Evolutionary conservation across 2,888 invertebrate genomes (phyloP), one percentile per base, ranked within the genome.

Genomic region (Rosalia funebris): DNA sequence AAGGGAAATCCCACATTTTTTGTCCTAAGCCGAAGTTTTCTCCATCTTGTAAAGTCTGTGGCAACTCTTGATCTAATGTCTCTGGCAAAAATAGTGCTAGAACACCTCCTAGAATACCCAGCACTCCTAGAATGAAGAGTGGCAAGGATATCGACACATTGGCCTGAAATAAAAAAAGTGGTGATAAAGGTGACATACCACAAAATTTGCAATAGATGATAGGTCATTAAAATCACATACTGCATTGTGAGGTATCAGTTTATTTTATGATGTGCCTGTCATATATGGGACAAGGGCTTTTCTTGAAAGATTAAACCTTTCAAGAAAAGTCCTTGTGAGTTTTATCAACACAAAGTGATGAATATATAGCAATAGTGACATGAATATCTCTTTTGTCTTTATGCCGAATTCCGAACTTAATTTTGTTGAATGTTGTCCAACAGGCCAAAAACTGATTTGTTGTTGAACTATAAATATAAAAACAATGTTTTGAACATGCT

Each of bases 1-100:
- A 93, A 34, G 93, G 94, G 72, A 89, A 90, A 66, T 94, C 92
- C 87, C 91, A 91, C 73, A 94, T 88, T 66, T 84, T 87, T 80
- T 94, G 94, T 59, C 91, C 86, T 58, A 84, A 86, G 1, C 94
- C 95, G 72, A 95, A 95, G 72, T 91, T 86, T 82, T 95, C 94
- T 9, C 95, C 95, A 76, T 95, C 95, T 63, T 88, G 88, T 5
- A 95, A 81, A 0, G 93, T 93, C 78, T 94, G 94, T 0, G 95
- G 95, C 78, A 95, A 84, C 73, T 93, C 93, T 42, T 91, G 90
- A 77, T 91, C 91, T 73, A 94, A 85, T 0, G 95, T 95, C 83
- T 95, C 95, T 0, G 95, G 94, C 1, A 95, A 82, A 71, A 92
- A 88, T 0, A 95, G 84, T 39, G 91, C 88, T n/a, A 94, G 80